Base-by-base conservation (phyloP, 2,113 vertebrate species). In the Lipophrys pholis region DNA sequence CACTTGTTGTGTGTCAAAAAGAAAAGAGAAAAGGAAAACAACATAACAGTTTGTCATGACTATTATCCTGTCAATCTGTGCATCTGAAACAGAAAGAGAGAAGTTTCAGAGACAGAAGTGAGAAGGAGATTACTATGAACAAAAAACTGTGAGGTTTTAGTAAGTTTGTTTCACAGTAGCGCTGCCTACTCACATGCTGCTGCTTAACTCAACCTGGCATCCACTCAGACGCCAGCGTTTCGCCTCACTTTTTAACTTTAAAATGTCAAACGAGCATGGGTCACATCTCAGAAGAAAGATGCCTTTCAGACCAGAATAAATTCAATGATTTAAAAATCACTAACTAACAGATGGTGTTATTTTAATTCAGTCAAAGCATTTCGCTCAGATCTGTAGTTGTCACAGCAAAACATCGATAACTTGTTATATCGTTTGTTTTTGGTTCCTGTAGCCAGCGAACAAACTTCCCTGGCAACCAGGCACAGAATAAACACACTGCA, bases 141-240 rank as follows among this genome's bases (percentile, higher is more conserved):
- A 30, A 68, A 60, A 71, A 67, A 65, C 49, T 68, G 80, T 55
- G 67, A 82, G 38, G 12, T 41, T 78, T 55, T 53, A 12, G 66
- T 35, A 36, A 67, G 53, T 69, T 85, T 3, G 8, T 73, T 80
- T 82, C 64, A 68, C 80, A 73, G 51, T 54, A 66, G 30, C 73
- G 36, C 76, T 77, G 59, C 82, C 82, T 64, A 80, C 87, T 78
- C 82, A 87, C 73, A 84, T 70, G 73, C 79, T 86, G 85, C 68
- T 43, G 50, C 65, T 73, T n/a, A 43, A 67, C 70, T 67, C 69
- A 38, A 48, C 69, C 61, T 63, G 71, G 51, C 71, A 53, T 36
- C 65, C 50, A 52, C 65, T 79, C 8, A 0, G 17, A 51, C n/a
- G 36, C 38, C 8, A 80, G 11, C 42, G 38, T 59, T 63, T 7